Evolutionary conservation across 2,888 invertebrate genomes (phyloP).

Genomic region (Drosophila meridionalis): DNA sequence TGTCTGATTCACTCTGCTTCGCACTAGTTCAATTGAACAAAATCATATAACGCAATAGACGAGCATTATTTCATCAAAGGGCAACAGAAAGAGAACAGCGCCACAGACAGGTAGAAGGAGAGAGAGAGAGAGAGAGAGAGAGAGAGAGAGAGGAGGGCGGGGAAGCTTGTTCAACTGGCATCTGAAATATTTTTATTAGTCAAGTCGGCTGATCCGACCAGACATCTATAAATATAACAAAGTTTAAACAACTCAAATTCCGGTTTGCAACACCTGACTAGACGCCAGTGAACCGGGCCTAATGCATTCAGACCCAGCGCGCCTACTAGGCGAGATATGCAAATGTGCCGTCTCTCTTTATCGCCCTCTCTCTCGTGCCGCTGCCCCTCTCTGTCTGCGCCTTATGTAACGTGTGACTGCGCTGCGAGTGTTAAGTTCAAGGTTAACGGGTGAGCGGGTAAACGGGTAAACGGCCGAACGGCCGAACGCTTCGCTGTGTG

Average conservation of each 20-base stretch:
- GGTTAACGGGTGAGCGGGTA: constrained; percentile 41
- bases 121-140: not conserved
- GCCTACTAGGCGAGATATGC: constrained; percentile 48
- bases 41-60: constrained; percentile 5
- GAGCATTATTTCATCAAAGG: constrained; percentile 17
- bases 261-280: constrained; percentile 68
- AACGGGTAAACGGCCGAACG: not conserved
- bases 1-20: not conserved
- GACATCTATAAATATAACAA: constrained; percentile 55
- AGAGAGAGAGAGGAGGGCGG: not conserved
- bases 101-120: not conserved
- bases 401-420: constrained; percentile 38
- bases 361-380: constrained; percentile 2
- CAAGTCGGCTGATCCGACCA: constrained; percentile 65
- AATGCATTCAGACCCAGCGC: constrained; percentile 45
- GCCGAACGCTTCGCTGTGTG: not conserved
- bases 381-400: constrained; percentile 24
- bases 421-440: constrained; percentile 61
- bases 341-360: constrained; percentile 38
- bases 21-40: constrained; percentile 1
- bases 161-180: constrained; percentile 47
- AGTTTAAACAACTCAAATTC: constrained; percentile 49
- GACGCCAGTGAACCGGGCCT: constrained; percentile 48
- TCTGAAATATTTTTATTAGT: constrained; percentile 44
- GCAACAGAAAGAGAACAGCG: not conserved